A percentile compares a stretch with the other conserved stretches of the same genome.
These are phyloP conservation scores for Leptinotarsa undecemlineata DNA, from an alignment of 1,140 invertebrate species.

Conservation along the genomic window DNA sequence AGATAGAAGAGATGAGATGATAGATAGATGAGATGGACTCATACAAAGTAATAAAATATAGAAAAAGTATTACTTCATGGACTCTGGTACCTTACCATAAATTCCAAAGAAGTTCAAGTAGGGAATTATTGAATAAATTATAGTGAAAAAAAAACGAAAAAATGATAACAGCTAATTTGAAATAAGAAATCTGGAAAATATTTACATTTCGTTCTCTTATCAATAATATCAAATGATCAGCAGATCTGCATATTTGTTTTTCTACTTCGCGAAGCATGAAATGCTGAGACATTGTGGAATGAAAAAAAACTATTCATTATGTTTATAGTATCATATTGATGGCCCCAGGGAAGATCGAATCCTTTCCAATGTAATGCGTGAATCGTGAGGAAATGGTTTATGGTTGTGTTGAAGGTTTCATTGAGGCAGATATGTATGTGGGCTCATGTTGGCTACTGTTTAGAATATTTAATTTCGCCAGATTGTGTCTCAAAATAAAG, in stretches of 20 bases:
- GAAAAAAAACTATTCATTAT: constrained; percentile 9
- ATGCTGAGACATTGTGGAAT: background rate
- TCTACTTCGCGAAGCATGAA: constrained; percentile 6
- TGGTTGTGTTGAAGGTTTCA: constrained; percentile 13
- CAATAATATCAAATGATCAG: background rate
- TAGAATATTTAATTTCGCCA: background rate
- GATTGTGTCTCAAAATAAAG: too few relatives aligned
- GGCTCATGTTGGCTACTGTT: constrained; percentile 21
- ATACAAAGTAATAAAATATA: too few relatives aligned
- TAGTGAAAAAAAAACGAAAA: too few relatives aligned
- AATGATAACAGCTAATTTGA: too few relatives aligned
- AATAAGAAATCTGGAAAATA: too few relatives aligned
- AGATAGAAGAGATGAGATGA: too few relatives aligned
- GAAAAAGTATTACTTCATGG: too few relatives aligned
- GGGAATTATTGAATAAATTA: too few relatives aligned
- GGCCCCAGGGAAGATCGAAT: constrained; percentile 18
- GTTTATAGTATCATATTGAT: constrained; percentile 13
- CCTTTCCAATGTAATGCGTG: constrained; percentile 20
- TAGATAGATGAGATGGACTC: too few relatives aligned
- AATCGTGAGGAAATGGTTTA: constrained; percentile 27
- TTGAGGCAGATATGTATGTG: constrained; percentile 21
- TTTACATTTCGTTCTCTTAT: background rate
- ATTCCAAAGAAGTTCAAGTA: too few relatives aligned
- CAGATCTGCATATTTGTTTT: background rate
- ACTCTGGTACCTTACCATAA: too few relatives aligned